These are phyloP conservation scores for Cyprinodon tularosa DNA, from an alignment of 2,113 vertebrate species.

Conservation along the genomic window DNA sequence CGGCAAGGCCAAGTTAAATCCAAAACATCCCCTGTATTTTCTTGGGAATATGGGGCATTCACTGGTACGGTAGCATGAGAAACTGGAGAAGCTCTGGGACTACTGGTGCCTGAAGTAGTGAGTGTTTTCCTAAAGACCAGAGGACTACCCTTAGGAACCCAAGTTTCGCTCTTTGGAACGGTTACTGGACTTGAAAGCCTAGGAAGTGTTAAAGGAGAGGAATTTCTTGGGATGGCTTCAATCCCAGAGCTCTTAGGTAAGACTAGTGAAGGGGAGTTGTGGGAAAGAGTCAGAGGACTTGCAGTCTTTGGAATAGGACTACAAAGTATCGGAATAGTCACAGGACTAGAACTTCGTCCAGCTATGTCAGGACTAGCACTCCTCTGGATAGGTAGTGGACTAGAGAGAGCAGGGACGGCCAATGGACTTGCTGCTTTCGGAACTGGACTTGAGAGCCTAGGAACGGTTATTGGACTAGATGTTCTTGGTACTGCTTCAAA, in stretches of 20 bases:
- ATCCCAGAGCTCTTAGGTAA: constrained; percentile 30
- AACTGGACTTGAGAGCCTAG: constrained; percentile 50
- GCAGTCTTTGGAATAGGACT: constrained; percentile 54
- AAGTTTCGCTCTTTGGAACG: constrained; percentile 36
- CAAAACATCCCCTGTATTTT: constrained; percentile 33
- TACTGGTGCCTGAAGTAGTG: constrained; percentile 42
- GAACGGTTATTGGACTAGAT: constrained; percentile 36
- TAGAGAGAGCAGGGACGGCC: constrained; percentile 22
- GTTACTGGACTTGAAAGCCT: constrained; percentile 49
- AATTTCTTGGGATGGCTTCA: constrained; percentile 25
- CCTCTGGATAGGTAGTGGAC: constrained; percentile 6
- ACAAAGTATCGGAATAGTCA: constrained; percentile 47
- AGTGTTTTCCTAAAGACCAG: constrained; percentile 45
- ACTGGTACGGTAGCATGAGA: constrained; percentile 7
- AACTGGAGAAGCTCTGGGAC: constrained; percentile 42
- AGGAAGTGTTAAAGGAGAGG: constrained; percentile 15
- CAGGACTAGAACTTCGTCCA: constrained; percentile 51
- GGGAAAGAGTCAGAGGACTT: constrained; percentile 48
- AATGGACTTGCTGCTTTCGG: constrained; percentile 50
- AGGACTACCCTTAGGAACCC: constrained; percentile 47
- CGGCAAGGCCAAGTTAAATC: constrained; percentile 67
- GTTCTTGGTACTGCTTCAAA: constrained; percentile 13
- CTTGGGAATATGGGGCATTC: constrained; percentile 29
- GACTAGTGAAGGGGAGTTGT: constrained; percentile 16
- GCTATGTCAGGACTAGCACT: constrained; percentile 31